Conservation (phyloP, 2,113 vertebrate species). For the Vulpes lagopus region DNA sequence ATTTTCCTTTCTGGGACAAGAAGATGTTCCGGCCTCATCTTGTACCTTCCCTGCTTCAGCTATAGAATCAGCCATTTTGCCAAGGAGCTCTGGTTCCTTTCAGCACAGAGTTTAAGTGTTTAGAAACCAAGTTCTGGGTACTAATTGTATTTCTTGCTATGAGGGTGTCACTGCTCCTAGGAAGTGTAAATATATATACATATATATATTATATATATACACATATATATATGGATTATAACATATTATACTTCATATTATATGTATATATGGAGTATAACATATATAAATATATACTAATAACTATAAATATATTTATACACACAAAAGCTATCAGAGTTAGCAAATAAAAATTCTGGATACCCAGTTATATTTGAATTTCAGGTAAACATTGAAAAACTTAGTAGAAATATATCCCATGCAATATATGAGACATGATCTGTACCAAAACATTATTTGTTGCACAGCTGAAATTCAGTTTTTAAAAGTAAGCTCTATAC, state of each 20-base stretch:
- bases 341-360: not conserved
- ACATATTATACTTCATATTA: too few relatives aligned
- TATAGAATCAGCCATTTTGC: not conserved
- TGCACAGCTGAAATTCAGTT: not conserved
- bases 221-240: too few relatives aligned
- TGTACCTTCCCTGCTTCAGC: not conserved
- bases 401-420: conserved; percentile 3
- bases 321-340: not conserved
- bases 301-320: not conserved
- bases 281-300: not conserved
- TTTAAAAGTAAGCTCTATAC: not conserved
- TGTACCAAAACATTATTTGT: not conserved
- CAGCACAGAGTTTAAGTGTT: not conserved
- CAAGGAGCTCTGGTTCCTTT: not conserved
- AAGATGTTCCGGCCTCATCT: not conserved
- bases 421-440: not conserved
- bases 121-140: not conserved
- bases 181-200: not conserved
- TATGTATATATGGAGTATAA: not conserved
- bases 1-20: not conserved
- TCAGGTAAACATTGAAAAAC: conserved; percentile 4
- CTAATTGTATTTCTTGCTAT: not conserved
- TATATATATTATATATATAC: not conserved
- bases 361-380: not conserved
- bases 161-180: not conserved